Conservation (phyloP, 1,140 invertebrate genomes). For the Leptopilina clavipes region DNA sequence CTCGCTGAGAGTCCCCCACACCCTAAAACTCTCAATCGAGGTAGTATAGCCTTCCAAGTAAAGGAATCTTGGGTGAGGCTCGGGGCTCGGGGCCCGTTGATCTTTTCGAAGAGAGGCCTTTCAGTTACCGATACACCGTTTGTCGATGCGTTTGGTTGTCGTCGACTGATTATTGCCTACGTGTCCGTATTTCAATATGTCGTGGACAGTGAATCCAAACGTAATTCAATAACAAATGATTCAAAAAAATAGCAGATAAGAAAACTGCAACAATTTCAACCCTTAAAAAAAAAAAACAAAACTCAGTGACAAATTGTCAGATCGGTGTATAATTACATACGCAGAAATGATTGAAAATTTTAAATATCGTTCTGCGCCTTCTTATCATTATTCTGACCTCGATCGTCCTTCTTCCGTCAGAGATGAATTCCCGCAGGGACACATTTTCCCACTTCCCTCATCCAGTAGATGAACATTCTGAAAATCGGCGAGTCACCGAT, state of each 20-base stretch:
- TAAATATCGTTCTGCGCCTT: slow-evolving; percentile 3
- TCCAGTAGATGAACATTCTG: no score
- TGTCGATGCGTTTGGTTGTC: slow-evolving; percentile 30
- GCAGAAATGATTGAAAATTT: slow-evolving; percentile 3
- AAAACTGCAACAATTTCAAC: no score
- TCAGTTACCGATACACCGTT: slow-evolving; percentile 31
- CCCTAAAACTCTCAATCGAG: slow-evolving; percentile 34
- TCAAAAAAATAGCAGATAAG: neutral
- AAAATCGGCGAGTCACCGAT: neutral
- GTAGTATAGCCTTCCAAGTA: slow-evolving; percentile 22
- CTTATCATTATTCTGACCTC: slow-evolving; percentile 31
- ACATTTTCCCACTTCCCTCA: neutral
- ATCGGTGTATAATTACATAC: no score
- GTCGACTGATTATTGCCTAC: slow-evolving; percentile 2
- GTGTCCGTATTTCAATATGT: slow-evolving; percentile 25
- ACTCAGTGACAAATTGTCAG: neutral
- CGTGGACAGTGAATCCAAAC: slow-evolving; percentile 20
- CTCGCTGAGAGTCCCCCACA: slow-evolving; percentile 9
- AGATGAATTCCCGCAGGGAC: slow-evolving; percentile 10
- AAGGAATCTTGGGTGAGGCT: slow-evolving; percentile 34
- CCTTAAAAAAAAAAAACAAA: neutral
- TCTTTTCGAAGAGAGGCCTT: slow-evolving; percentile 2
- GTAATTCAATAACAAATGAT: neutral
- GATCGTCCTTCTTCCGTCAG: neutral
- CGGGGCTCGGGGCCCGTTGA: slow-evolving; percentile 19